Evolutionary conservation across 1,140 invertebrate species (phyloP).

Genomic region (Olivierus martensii): DNA sequence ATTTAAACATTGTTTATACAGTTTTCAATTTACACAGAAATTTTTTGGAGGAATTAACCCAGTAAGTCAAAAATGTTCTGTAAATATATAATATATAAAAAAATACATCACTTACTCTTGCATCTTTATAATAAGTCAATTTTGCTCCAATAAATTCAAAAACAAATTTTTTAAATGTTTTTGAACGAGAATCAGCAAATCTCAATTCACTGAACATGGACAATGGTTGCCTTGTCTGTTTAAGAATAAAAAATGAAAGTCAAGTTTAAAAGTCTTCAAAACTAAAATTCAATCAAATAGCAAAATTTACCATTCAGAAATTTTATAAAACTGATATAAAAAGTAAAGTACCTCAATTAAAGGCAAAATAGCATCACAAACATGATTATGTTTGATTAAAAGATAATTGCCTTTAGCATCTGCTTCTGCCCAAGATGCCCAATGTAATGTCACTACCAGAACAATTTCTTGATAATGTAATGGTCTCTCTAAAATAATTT

Average conservation of each 20-base stretch:
- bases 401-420: conserved; percentile 67
- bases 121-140: conserved; percentile 65
- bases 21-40: too few species aligned
- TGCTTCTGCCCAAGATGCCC: conserved; percentile 64
- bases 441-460: conserved; percentile 48
- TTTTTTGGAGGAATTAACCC: too few species aligned
- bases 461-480: conserved; percentile 64
- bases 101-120: conserved; percentile 31
- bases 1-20: too few species aligned
- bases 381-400: conserved; percentile 42
- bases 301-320: too few species aligned
- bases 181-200: conserved; percentile 54
- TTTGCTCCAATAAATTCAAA: conserved; percentile 64
- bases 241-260: too few species aligned
- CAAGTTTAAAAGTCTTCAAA: too few species aligned
- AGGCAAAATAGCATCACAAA: conserved; percentile 35
- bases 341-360: not conserved
- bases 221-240: conserved; percentile 38
- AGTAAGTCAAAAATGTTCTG: too few species aligned
- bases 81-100: too few species aligned
- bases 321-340: conserved; percentile 15
- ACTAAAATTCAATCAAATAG: too few species aligned
- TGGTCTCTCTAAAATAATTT: conserved; percentile 37
- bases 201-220: conserved; percentile 52
- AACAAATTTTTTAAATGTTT: conserved; percentile 54